Evolutionary conservation across 2,888 invertebrate species (phyloP), one percentile per base, ranked within the genome.

Genomic region (Pheosia gnoma): DNA sequence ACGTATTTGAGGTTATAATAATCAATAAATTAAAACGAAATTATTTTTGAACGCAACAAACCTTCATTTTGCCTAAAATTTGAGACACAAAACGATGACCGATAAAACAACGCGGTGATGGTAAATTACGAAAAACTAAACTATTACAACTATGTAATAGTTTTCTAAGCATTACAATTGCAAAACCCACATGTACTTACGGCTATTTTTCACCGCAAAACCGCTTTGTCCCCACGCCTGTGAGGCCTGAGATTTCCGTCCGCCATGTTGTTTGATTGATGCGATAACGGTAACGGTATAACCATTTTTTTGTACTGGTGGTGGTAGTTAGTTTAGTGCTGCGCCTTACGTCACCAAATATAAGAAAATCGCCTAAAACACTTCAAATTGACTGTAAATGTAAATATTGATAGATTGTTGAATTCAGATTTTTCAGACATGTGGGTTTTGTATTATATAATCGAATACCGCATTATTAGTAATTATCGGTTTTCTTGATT

Each of bases 1-100:
- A n/a, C 47, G 47, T 11, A 3, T 47, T 47, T 47, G n/a, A 47
- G 47, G 47, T 47, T 47, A 47, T 9, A 43, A 43, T 43, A 3
- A 39, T 39, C 7, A 45, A 7, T 8, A 45, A 45, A 45, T 10
- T 10, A 5, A 39, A 39, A 25, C 25, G 25, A 25, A 25, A 25
- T 25, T 25, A 25, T 2, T 25, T 25, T 45, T n/a, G n/a, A 47
- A 47, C n/a, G n/a, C 47, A 47, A 47, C 47, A 47, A 47, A 47
- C 75, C 72, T 72, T 74, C 75, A 72, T 72, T 9, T 63, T 74
- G 57, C 53, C 57, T 38, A 55, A 59, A 49, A 8, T 51, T 11
- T 55, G 60, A 5, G 43, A 52, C 37, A 59, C 9, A 13, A 51
- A 62, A 57, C 70, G 60, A 3, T 39, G 56, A 52, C 9, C 43